These are phyloP conservation scores for Aradus depressus DNA, from an alignment of 2,888 invertebrate genomes.

Conservation along the genomic window DNA sequence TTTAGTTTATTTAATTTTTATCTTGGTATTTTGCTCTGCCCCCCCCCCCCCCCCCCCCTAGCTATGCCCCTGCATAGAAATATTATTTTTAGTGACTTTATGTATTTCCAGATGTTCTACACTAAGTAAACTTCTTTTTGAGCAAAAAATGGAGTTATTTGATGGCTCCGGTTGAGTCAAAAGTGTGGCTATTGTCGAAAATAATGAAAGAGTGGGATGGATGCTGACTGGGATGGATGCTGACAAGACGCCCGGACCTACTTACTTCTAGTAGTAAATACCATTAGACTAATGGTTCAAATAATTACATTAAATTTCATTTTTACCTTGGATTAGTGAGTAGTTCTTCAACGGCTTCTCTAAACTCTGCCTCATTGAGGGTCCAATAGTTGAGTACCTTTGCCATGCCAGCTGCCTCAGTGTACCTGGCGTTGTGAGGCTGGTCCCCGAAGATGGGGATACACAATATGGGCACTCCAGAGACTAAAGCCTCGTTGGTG, in stretches of 20 bases:
- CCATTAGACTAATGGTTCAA: background rate
- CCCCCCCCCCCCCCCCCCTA: too few relatives aligned
- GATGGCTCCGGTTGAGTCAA: too few relatives aligned
- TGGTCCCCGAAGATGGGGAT: constrained; percentile 62
- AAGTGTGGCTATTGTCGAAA: too few relatives aligned
- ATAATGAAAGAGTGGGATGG: constrained; percentile 18
- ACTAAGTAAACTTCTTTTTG: too few relatives aligned
- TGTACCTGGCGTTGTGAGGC: constrained; percentile 45
- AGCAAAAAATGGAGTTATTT: too few relatives aligned
- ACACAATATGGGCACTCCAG: constrained; percentile 51
- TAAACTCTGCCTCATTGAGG: constrained; percentile 6
- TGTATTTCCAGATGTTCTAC: too few relatives aligned
- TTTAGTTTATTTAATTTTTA: too few relatives aligned
- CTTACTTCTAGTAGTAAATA: background rate
- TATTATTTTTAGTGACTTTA: too few relatives aligned
- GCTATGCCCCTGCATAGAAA: too few relatives aligned
- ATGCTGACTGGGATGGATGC: background rate
- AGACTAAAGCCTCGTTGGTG: constrained; percentile 52
- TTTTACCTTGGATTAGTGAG: constrained; percentile 6
- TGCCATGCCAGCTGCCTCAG: constrained; percentile 46
- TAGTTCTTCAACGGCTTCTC: constrained; percentile 1
- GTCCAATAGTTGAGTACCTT: constrained; percentile 33
- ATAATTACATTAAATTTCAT: background rate
- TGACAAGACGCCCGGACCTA: background rate
- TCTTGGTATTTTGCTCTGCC: too few relatives aligned